Base-by-base conservation (phyloP, 2,113 vertebrate species). In the Myanophis thanlyinensis region DNA sequence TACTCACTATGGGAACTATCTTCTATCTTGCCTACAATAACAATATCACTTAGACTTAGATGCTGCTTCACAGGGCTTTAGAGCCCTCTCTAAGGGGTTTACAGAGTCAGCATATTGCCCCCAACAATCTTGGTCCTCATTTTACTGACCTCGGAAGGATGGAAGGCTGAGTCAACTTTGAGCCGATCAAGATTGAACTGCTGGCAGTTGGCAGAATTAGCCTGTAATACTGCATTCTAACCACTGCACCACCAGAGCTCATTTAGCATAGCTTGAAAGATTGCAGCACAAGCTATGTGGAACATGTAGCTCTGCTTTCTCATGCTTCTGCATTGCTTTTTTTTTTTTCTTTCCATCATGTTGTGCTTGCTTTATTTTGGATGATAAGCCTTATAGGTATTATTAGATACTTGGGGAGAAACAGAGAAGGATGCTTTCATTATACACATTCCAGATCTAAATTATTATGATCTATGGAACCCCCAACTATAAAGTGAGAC, bases 401-500 rank as follows among this genome's bases (percentile, higher is more conserved):
- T 30, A 18, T 25, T 47, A 18, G 25, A 13, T 89, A 54, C 25
- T 48, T 67, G 27, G 48, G n/a, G 4, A 30, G 22, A 91, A 44
- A 8, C n/a, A 54, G 9, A 30, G 35, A 46, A n/a, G 35, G 13
- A 23, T 90, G 56, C 22, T 6, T 12, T 90, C 30, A 18, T 51
- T 52, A 2, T 35, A 20, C 22, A 7, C 23, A 40, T 35, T 23
- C 62, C 22, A 73, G 27, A 73, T 30, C 12, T 20, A 49, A 23
- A 23, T 85, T 40, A 40, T 40, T 85, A 40, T 85, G 40, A 67
- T 20, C 10, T 51, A 87, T 5, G 8, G 48, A 67, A 90, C 92
- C 93, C 88, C 89, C 18, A 88, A 91, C 10, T 87, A 67, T 35
- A 96, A 80, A 56, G 49, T 91, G 46, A 93, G 62, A 27, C 13